Evolutionary conservation across 2,888 invertebrate species (phyloP).

Genomic region (Merodon equestris): DNA sequence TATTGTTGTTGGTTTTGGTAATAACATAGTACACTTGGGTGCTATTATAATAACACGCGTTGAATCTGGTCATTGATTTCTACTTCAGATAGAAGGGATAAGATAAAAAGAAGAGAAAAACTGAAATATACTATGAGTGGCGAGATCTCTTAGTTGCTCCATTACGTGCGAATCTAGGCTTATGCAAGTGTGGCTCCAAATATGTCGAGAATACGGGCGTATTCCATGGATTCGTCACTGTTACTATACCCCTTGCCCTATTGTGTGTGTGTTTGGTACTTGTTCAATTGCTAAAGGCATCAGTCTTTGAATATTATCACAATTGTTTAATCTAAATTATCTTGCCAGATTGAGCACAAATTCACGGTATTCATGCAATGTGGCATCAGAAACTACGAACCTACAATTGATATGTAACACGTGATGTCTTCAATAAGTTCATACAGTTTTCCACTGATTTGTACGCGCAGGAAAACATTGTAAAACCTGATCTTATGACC

Average conservation of each 20-base stretch:
- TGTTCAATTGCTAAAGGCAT: conserved; percentile 29
- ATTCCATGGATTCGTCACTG: conserved; percentile 25
- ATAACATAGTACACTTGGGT: conserved; percentile 43
- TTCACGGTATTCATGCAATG: too few species aligned
- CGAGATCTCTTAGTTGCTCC: conserved; percentile 25
- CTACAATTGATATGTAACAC: too few species aligned
- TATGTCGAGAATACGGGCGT: conserved; percentile 37
- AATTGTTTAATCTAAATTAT: conserved; percentile 59
- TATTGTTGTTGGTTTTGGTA: conserved; percentile 57
- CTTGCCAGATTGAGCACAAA: conserved; percentile 38
- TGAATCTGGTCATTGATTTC: conserved; percentile 57
- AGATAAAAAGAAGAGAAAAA: conserved; percentile 4
- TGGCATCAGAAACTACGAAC: too few species aligned
- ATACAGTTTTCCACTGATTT: too few species aligned
- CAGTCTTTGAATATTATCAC: conserved; percentile 50
- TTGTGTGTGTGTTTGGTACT: conserved; percentile 11
- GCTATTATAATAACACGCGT: conserved; percentile 55
- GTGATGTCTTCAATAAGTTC: too few species aligned
- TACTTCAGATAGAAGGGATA: conserved; percentile 35
- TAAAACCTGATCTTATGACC: too few species aligned
- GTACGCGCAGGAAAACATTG: too few species aligned
- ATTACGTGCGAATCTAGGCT: conserved; percentile 24
- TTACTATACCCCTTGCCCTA: conserved; percentile 12
- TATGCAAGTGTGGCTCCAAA: conserved; percentile 20
- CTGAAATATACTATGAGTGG: neutral